phyloP scores from a whole-genome alignment of 1,140 invertebrate species.

The Teleogryllus occipitalis region DNA sequence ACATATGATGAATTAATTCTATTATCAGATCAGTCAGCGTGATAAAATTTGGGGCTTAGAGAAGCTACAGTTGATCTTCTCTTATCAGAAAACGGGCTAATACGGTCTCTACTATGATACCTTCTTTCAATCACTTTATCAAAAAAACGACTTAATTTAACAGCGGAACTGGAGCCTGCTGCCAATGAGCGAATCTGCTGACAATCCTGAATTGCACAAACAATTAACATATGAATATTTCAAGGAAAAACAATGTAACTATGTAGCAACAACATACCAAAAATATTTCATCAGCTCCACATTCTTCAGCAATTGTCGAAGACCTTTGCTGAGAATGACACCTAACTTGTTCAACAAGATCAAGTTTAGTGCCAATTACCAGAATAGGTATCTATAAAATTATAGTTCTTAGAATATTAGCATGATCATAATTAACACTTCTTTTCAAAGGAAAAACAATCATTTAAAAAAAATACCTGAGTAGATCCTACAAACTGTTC shows the following conservation, averaged over 20 bases:
- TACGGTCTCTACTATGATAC: constrained; percentile 46
- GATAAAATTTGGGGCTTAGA: constrained; percentile 44
- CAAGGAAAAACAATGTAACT: constrained; percentile 20
- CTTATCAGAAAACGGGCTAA: constrained; percentile 41
- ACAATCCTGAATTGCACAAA: constrained; percentile 51
- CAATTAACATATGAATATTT: neutral
- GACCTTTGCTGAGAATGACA: constrained; percentile 52
- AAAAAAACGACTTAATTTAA: constrained; percentile 87
- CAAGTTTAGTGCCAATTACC: constrained; percentile 87
- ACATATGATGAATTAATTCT: too few relatives aligned
- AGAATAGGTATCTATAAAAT: constrained; percentile 70
- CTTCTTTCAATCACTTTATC: constrained; percentile 82
- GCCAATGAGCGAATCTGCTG: constrained; percentile 71
- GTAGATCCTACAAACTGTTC: constrained; percentile 82
- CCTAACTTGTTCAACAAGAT: constrained; percentile 65
- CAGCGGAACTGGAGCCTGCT: constrained; percentile 84
- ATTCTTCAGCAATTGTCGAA: constrained; percentile 79
- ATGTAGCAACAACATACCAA: constrained; percentile 41
- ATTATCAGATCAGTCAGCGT: constrained; percentile 40
- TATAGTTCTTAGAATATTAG: constrained; percentile 25
- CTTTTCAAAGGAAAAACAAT: neutral
- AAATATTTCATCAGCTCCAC: constrained; percentile 87
- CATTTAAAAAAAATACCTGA: constrained; percentile 40
- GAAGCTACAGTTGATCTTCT: constrained; percentile 39
- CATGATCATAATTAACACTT: too few relatives aligned